Evolutionary conservation across 2,888 invertebrate species (phyloP).

Genomic region (Caenorhabditis wallacei): DNA sequence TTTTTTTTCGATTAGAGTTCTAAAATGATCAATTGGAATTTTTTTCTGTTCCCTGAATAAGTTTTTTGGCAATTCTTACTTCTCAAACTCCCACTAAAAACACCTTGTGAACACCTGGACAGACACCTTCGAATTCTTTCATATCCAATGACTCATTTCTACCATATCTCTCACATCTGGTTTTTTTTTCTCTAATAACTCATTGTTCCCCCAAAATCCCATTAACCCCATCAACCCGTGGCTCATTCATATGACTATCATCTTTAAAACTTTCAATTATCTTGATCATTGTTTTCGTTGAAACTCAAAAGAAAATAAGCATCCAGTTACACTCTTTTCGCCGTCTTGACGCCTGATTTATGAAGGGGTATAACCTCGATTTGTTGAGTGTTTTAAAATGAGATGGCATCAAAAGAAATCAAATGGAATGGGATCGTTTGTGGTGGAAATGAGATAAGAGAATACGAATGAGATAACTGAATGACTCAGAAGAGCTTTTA

Average conservation of each 20-base stretch:
- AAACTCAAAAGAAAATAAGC: background rate
- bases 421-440: constrained; percentile 27
- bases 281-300: constrained; percentile 14
- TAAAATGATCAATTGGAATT: too few species aligned
- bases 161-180: constrained; percentile 12
- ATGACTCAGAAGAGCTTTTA: too few species aligned
- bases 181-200: constrained; percentile 2
- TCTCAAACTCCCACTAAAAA: too few species aligned
- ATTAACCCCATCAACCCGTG: background rate
- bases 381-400: constrained; percentile 36
- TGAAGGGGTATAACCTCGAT: constrained; percentile 19
- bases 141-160: background rate
- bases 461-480: background rate
- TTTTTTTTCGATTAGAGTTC: too few species aligned
- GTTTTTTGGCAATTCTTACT: too few species aligned
- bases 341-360: constrained; percentile 42
- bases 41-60: too few species aligned
- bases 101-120: too few species aligned
- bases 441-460: constrained; percentile 31
- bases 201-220: background rate
- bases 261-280: constrained; percentile 8
- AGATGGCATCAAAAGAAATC: constrained; percentile 6
- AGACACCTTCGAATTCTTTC: background rate
- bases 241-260: background rate
- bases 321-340: constrained; percentile 12